These are phyloP conservation scores for Tyrophagus putrescentiae DNA, from an alignment of 1,140 invertebrate species.

Conservation along the genomic window DNA sequence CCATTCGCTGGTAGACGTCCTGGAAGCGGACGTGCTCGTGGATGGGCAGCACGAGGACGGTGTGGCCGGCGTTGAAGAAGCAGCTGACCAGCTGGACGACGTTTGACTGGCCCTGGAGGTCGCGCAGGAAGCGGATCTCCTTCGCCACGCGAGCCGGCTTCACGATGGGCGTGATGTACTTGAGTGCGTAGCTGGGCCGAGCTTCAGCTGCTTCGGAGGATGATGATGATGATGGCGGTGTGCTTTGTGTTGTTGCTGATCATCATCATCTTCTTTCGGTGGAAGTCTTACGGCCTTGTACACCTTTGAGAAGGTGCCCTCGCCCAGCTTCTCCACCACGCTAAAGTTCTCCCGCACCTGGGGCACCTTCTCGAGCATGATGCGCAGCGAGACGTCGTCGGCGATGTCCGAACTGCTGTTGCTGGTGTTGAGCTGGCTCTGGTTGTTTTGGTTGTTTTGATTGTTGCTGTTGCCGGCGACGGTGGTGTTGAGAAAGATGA, in stretches of 20 bases:
- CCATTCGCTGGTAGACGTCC: slow-evolving; percentile 45
- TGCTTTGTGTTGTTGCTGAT: slow-evolving; percentile 10
- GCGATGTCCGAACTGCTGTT: not conserved
- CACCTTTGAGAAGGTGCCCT: slow-evolving; percentile 30
- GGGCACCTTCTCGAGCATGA: slow-evolving; percentile 10
- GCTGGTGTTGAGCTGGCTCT: no score
- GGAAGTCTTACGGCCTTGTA: slow-evolving; percentile 22
- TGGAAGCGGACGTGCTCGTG: slow-evolving; percentile 62
- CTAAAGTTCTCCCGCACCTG: slow-evolving; percentile 12
- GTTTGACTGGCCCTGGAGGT: slow-evolving; percentile 52
- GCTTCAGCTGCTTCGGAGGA: no score
- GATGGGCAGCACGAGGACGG: slow-evolving; percentile 79
- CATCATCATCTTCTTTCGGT: not conserved
- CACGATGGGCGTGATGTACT: slow-evolving; percentile 29
- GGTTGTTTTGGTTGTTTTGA: not conserved
- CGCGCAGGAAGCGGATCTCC: slow-evolving; percentile 28
- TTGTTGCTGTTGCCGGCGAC: not conserved
- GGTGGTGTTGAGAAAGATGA: not conserved
- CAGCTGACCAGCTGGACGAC: slow-evolving; percentile 64
- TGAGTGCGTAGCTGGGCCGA: slow-evolving; percentile 27
- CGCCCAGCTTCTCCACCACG: slow-evolving; percentile 28
- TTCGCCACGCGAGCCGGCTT: slow-evolving; percentile 27
- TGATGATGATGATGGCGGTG: not conserved
- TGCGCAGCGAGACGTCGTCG: not conserved
- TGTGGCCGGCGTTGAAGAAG: slow-evolving; percentile 56